Conservation (phyloP, 2,113 vertebrate genomes). For the Chitala chitala region DNA sequence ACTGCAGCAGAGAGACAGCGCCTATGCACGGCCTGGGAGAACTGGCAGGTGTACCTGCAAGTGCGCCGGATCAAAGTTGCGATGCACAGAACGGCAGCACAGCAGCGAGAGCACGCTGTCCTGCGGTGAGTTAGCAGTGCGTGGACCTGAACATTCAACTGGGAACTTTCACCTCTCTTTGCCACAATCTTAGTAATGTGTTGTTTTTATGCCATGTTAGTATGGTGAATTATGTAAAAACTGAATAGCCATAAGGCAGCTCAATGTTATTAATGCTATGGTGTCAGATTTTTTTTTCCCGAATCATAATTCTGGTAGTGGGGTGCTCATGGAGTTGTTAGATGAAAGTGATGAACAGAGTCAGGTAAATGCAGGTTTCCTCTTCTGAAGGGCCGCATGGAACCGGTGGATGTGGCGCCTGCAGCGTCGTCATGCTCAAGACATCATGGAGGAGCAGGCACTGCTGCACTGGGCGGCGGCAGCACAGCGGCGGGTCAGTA, state of each 20-base stretch:
- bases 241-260: neutral
- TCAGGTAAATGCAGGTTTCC: neutral
- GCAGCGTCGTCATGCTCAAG: constrained; percentile 30
- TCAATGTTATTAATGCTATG: neutral
- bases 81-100: constrained; percentile 60
- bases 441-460: constrained; percentile 51
- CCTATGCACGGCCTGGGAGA: constrained; percentile 58
- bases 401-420: constrained; percentile 60
- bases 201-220: no score
- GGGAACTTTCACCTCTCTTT: neutral
- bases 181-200: no score
- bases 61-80: constrained; percentile 59
- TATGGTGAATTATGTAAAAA: neutral
- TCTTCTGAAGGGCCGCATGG: constrained; percentile 66
- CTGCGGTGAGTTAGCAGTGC: constrained; percentile 53
- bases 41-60: constrained; percentile 70
- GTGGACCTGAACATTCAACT: neutral
- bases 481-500: constrained; percentile 69
- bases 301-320: neutral
- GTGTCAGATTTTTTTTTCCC: no score
- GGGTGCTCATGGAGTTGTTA: no score
- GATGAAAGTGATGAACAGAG: constrained; percentile 22
- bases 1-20: constrained; percentile 43
- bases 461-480: constrained; percentile 57
- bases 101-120: constrained; percentile 50